Conservation (phyloP, 2,797 vertebrate genomes). For the Enteromius radiatus region DNA sequence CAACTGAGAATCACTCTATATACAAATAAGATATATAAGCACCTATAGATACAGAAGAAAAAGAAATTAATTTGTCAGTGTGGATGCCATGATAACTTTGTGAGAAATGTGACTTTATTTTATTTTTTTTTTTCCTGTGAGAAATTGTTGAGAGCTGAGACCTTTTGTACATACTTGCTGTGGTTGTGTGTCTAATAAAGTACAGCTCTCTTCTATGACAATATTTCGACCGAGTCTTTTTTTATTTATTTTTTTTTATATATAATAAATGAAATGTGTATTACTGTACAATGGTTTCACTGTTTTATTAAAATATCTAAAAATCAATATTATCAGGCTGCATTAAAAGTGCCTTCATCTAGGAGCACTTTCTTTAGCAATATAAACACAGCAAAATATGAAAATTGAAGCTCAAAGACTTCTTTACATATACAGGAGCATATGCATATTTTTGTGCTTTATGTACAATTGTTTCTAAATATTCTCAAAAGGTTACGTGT, state of each 20-base stretch:
- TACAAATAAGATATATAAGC: slow-evolving; percentile 75
- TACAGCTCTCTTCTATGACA: slow-evolving; percentile 83
- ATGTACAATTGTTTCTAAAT: slow-evolving; percentile 27
- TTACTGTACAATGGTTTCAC: not conserved
- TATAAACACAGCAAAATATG: not conserved
- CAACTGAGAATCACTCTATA: slow-evolving; percentile 74
- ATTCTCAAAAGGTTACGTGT: not conserved
- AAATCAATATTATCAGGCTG: not conserved
- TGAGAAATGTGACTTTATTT: slow-evolving; percentile 80
- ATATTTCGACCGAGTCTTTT: slow-evolving; percentile 49
- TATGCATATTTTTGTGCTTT: not conserved
- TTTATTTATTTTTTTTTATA: slow-evolving; percentile 21
- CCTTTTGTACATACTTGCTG: slow-evolving; percentile 87
- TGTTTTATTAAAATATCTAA: not conserved
- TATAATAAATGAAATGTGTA: not conserved
- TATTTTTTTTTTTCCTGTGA: slow-evolving; percentile 76
- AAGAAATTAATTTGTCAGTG: slow-evolving; percentile 79
- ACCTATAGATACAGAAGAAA: slow-evolving; percentile 74
- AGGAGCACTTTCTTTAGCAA: not conserved
- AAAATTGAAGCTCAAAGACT: not conserved
- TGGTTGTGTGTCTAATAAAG: slow-evolving; percentile 86
- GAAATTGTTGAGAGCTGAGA: slow-evolving; percentile 85
- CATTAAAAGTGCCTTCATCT: not conserved
- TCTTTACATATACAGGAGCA: not conserved
- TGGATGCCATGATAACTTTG: slow-evolving; percentile 93